A percentile compares a stretch with the other conserved stretches of the same genome.
Evolutionary conservation across 2,113 vertebrate genomes (phyloP).

Genomic region (Nothocercus nigrocapillus): DNA sequence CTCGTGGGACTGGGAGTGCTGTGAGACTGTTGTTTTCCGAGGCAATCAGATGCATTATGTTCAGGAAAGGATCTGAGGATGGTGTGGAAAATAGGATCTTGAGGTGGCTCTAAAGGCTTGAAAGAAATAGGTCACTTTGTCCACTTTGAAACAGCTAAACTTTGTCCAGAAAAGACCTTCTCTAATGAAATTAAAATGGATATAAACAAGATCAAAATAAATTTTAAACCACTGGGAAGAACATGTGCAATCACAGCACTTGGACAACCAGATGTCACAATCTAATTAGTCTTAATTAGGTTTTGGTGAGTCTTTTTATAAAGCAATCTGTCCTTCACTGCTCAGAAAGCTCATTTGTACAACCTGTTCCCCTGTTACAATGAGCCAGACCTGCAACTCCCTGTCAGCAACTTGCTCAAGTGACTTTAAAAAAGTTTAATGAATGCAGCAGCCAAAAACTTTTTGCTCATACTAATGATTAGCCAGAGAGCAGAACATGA

Average conservation of each 20-base stretch:
- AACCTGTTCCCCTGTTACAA: accelerated
- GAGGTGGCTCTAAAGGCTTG: too few species aligned
- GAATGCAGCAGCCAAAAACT: not conserved
- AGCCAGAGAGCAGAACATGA: accelerated
- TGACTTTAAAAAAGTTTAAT: not conserved
- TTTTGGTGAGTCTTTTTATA: not conserved
- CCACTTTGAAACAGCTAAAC: not conserved
- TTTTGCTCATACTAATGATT: not conserved
- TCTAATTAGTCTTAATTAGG: not conserved
- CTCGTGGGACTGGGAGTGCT: too few species aligned
- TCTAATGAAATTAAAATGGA: not conserved
- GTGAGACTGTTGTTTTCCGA: too few species aligned
- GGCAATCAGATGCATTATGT: too few species aligned
- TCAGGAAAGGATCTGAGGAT: too few species aligned
- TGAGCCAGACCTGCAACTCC: not conserved
- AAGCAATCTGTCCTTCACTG: not conserved
- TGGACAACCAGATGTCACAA: not conserved
- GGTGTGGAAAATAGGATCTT: too few species aligned
- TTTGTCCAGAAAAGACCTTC: not conserved
- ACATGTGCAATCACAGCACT: not conserved
- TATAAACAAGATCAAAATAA: not conserved
- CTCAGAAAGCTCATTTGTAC: not conserved
- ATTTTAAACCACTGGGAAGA: not conserved
- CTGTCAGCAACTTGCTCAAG: not conserved
- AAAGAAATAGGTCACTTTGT: too few species aligned